These are phyloP conservation scores for Euthynnus affinis DNA, from an alignment of 2,797 vertebrate species.

Conservation along the genomic window DNA sequence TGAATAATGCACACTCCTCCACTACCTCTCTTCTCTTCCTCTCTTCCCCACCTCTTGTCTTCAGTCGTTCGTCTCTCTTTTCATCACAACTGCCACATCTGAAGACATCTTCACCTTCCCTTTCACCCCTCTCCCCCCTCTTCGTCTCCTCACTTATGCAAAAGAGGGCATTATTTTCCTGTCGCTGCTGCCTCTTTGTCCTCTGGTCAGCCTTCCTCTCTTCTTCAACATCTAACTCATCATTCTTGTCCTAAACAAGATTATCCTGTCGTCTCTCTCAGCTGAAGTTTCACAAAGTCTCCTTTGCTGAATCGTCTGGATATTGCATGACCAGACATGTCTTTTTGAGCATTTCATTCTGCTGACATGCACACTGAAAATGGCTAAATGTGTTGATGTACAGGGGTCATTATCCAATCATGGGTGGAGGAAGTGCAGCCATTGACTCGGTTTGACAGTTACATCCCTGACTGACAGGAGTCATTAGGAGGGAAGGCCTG, in stretches of 20 bases:
- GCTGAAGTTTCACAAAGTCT: background rate
- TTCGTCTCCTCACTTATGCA: slow-evolving; percentile 47
- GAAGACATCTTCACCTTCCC: slow-evolving; percentile 71
- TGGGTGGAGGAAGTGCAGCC: slow-evolving; percentile 50
- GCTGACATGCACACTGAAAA: slow-evolving; percentile 49
- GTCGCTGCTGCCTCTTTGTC: slow-evolving; percentile 44
- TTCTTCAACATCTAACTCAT: slow-evolving; percentile 37
- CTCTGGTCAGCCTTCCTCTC: slow-evolving; percentile 65
- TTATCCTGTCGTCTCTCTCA: background rate
- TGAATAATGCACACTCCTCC: slow-evolving; percentile 84
- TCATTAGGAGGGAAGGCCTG: slow-evolving; percentile 73
- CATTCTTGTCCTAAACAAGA: slow-evolving; percentile 23
- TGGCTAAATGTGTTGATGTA: slow-evolving; percentile 61
- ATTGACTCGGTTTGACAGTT: slow-evolving; percentile 77
- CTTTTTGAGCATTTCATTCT: slow-evolving; percentile 12
- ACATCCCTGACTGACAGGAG: slow-evolving; percentile 81
- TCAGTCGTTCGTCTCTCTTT: slow-evolving; percentile 71
- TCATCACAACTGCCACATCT: slow-evolving; percentile 79
- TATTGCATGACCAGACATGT: slow-evolving; percentile 1
- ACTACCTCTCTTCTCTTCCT: slow-evolving; percentile 65
- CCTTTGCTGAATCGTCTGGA: slow-evolving; percentile 20
- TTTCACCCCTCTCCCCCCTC: slow-evolving; percentile 27
- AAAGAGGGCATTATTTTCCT: slow-evolving; percentile 49
- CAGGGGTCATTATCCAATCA: slow-evolving; percentile 73
- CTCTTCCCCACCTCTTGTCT: slow-evolving; percentile 77